Conservation (phyloP, 2,888 invertebrate species). For the Drosophila rubida region DNA sequence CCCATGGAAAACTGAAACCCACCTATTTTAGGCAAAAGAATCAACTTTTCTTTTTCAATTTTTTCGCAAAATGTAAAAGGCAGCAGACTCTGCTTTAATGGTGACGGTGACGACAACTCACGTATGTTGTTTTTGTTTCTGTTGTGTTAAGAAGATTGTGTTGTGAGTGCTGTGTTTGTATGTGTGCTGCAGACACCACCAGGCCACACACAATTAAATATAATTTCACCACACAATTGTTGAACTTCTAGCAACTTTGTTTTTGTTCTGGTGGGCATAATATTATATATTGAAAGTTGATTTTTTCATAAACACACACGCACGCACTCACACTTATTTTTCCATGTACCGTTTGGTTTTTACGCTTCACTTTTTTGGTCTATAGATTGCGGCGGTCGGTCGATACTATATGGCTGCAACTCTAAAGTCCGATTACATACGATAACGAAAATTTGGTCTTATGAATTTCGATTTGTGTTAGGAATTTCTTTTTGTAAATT, state of each 20-base stretch:
- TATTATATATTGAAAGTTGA: slow-evolving; percentile 40
- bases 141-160: slow-evolving; percentile 48
- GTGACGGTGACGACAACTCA: slow-evolving; percentile 73
- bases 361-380: slow-evolving; percentile 76
- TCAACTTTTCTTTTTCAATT: slow-evolving; percentile 51
- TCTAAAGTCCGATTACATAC: slow-evolving; percentile 5
- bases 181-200: slow-evolving; percentile 46
- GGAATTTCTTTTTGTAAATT: not conserved
- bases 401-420: slow-evolving; percentile 1
- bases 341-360: slow-evolving; percentile 65
- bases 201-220: slow-evolving; percentile 51
- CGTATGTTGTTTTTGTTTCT: slow-evolving; percentile 68
- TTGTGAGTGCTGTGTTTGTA: slow-evolving; percentile 34
- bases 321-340: slow-evolving; percentile 69
- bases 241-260: slow-evolving; percentile 31
- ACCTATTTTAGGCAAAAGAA: slow-evolving; percentile 55
- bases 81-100: slow-evolving; percentile 41
- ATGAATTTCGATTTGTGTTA: not conserved
- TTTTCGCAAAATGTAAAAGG: slow-evolving; percentile 52
- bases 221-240: slow-evolving; percentile 36
- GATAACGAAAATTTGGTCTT: not conserved
- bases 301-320: slow-evolving; percentile 60
- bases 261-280: slow-evolving; percentile 49
- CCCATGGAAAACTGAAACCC: slow-evolving; percentile 49
- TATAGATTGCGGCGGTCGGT: slow-evolving; percentile 19